Evolutionary conservation across 1,140 invertebrate genomes (phyloP).

Genomic region (Bombus superbus): DNA sequence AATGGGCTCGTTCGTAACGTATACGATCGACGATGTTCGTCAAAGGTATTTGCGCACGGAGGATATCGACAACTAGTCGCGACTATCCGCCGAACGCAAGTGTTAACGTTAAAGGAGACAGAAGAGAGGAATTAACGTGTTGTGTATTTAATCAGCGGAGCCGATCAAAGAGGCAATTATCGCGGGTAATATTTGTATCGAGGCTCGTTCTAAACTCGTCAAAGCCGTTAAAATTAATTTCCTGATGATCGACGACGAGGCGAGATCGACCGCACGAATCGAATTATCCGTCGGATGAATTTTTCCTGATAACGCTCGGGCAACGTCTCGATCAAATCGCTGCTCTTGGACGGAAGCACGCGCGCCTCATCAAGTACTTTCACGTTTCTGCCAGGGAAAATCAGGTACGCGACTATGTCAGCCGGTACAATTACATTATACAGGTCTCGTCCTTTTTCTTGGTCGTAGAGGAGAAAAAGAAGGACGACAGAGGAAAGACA

Average conservation of each 20-base stretch:
- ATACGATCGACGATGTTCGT: background rate
- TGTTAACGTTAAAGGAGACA: too few species aligned
- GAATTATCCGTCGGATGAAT: background rate
- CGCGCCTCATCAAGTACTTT: constrained; percentile 38
- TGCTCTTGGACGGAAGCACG: too few species aligned
- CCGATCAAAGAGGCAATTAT: constrained; percentile 3
- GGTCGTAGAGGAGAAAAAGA: constrained; percentile 33
- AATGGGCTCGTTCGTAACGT: background rate
- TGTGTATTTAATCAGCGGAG: too few species aligned
- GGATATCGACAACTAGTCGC: background rate
- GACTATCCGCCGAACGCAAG: too few species aligned
- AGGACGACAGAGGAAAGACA: background rate
- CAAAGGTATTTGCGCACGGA: background rate
- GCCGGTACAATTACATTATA: constrained; percentile 50
- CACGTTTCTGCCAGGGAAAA: constrained; percentile 9
- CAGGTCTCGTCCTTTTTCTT: constrained; percentile 49
- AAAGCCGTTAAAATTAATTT: constrained; percentile 26
- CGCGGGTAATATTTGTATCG: constrained; percentile 2
- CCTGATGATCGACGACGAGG: background rate
- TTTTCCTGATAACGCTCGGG: background rate
- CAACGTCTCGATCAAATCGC: background rate
- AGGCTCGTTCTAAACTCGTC: background rate
- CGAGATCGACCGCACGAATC: too few species aligned
- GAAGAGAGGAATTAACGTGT: too few species aligned
- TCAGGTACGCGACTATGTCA: constrained; percentile 25